Evolutionary conservation across 2,797 vertebrate genomes (phyloP).

Genomic region (Megaceryle alcyon): DNA sequence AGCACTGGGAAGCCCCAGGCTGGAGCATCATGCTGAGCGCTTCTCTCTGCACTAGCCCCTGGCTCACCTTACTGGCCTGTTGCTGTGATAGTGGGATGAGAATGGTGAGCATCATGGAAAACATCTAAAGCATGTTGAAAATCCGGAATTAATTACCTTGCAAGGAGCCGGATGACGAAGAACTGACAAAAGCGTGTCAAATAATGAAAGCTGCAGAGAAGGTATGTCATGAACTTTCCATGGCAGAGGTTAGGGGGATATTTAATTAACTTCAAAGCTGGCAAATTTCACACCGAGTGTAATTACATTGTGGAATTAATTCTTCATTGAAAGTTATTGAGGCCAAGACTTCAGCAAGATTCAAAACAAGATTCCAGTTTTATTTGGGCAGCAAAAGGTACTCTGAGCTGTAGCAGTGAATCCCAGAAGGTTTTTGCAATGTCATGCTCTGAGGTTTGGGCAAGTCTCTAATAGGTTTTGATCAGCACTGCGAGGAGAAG

Average conservation of each 20-base stretch:
- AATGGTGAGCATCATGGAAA: not conserved
- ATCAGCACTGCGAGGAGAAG: not conserved
- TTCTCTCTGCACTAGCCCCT: fast-evolving
- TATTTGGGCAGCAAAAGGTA: not conserved
- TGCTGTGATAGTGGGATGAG: fast-evolving
- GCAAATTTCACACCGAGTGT: not conserved
- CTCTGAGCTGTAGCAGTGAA: not conserved
- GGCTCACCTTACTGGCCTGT: not conserved
- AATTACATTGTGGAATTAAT: slow-evolving; percentile 52
- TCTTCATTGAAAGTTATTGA: not conserved
- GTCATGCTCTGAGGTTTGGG: not conserved
- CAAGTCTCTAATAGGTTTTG: not conserved
- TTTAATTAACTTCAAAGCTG: slow-evolving; percentile 54
- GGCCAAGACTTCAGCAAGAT: not conserved
- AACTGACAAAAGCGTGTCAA: slow-evolving; percentile 7
- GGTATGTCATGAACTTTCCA: slow-evolving; percentile 15
- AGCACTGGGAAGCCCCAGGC: not conserved
- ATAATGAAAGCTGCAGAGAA: slow-evolving; percentile 19
- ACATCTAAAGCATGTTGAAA: not conserved
- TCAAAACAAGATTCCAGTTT: not conserved
- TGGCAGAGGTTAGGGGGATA: not conserved
- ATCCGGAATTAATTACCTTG: slow-evolving; percentile 14
- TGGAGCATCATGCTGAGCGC: fast-evolving
- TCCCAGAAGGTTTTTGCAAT: not conserved
- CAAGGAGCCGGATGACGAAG: not conserved